Conservation (phyloP, 1,140 invertebrate genomes). For the Diprion similis region DNA sequence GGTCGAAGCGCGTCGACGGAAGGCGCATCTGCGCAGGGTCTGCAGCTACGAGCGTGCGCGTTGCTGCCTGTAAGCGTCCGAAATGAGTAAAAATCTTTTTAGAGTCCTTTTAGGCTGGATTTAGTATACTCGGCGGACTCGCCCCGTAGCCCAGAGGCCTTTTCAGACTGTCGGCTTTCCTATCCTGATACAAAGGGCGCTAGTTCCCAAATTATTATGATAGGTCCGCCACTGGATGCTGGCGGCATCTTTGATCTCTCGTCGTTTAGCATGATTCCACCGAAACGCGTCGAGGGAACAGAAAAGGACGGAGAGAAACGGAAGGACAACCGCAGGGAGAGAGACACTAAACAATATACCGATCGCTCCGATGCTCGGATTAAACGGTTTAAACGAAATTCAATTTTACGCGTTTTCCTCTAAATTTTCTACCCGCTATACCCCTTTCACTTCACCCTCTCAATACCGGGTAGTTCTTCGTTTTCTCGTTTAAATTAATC, state of each 20-base stretch:
- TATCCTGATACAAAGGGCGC: conserved; percentile 59
- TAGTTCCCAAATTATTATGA: conserved; percentile 63
- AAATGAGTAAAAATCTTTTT: conserved; percentile 54
- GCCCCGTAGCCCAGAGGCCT: conserved; percentile 9
- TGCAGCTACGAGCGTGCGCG: neutral
- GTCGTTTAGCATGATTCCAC: conserved; percentile 60
- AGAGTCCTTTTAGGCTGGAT: conserved; percentile 53
- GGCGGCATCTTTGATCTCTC: conserved; percentile 59
- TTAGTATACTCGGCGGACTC: conserved; percentile 32
- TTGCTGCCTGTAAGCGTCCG: conserved; percentile 20
- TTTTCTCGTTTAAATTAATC: neutral
- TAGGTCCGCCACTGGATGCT: conserved; percentile 61
- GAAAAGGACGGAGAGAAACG: conserved; percentile 24
- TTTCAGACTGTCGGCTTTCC: conserved; percentile 52
- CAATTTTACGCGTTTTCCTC: neutral
- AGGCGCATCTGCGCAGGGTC: neutral
- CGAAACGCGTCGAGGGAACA: conserved; percentile 42
- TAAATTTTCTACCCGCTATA: neutral
- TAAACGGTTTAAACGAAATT: neutral
- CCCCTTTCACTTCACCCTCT: neutral
- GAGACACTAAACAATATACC: conserved; percentile 39
- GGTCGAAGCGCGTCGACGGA: neutral
- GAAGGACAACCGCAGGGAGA: conserved; percentile 19
- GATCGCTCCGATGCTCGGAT: conserved; percentile 30
- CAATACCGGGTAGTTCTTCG: neutral